A percentile compares a stretch with the other conserved stretches of the same genome.
These are phyloP conservation scores for Campopleginae sp. DNA, from an alignment of 2,888 invertebrate genomes.

Conservation along the genomic window DNA sequence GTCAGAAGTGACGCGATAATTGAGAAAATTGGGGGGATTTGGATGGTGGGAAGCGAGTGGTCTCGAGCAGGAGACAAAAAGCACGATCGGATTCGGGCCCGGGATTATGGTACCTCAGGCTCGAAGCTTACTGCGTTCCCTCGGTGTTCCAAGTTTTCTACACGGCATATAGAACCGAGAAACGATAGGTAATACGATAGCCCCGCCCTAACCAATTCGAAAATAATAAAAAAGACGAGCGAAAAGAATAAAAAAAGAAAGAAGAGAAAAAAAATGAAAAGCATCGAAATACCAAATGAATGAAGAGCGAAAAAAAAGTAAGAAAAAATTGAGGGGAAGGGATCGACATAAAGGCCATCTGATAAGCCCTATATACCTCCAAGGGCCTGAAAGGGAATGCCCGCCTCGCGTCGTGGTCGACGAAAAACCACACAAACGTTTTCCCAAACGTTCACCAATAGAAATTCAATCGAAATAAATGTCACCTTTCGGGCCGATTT, in stretches of 20 bases:
- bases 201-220: constrained; percentile 72
- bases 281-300: constrained; percentile 45
- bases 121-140: background rate
- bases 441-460: constrained; percentile 9
- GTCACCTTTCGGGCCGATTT: background rate
- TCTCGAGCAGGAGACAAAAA: constrained; percentile 12
- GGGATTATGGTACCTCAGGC: background rate
- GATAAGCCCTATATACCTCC: constrained; percentile 70
- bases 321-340: constrained; percentile 70
- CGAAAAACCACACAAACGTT: constrained; percentile 31
- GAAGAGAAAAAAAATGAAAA: constrained; percentile 64
- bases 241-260: constrained; percentile 67
- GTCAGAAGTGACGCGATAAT: constrained; percentile 68
- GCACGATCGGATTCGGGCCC: background rate
- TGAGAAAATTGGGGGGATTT: constrained; percentile 76
- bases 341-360: constrained; percentile 78
- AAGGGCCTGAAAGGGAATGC: constrained; percentile 24
- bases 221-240: constrained; percentile 61
- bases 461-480: background rate
- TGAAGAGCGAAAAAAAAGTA: constrained; percentile 40
- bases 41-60: constrained; percentile 64
- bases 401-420: constrained; percentile 13
- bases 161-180: constrained; percentile 18
- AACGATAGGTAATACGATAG: constrained; percentile 78
- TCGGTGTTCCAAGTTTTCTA: constrained; percentile 19